phyloP scores from a whole-genome alignment of 1,140 invertebrate species.

The Pseudobourletiella spinata region DNA sequence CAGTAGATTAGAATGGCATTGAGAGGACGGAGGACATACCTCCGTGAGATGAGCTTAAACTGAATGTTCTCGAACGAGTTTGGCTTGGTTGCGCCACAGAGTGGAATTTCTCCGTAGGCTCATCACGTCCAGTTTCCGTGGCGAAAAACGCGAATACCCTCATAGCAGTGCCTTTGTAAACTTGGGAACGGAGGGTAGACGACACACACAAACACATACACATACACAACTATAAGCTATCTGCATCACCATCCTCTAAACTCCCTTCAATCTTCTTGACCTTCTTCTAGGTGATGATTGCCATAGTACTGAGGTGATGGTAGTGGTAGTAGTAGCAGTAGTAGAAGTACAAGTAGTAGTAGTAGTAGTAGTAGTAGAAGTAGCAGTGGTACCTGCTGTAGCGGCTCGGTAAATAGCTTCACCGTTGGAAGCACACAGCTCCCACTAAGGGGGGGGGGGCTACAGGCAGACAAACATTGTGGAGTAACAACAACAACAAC shows the following conservation, averaged over 20 bases:
- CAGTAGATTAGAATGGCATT: no score
- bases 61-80: no score
- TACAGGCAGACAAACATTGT: no score
- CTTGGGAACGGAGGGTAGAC: not conserved
- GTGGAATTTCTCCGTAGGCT: slow-evolving; percentile 24
- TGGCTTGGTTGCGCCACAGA: not conserved
- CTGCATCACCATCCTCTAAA: not conserved
- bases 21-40: not conserved
- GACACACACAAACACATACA: not conserved
- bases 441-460: no score
- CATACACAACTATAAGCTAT: not conserved
- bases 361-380: no score
- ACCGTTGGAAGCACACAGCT: no score
- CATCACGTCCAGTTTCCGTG: slow-evolving; percentile 25
- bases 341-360: no score
- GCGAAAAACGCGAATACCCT: slow-evolving; percentile 21
- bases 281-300: not conserved
- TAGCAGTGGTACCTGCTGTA: no score
- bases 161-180: not conserved
- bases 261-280: not conserved
- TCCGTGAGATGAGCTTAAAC: not conserved
- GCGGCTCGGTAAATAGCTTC: no score
- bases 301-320: not conserved
- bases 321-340: no score
- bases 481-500: no score